Percentiles rank a stretch among this genome's conserved stretches.
Evolutionary conservation across 2,113 vertebrate species (phyloP).

Genomic region (Monopterus albus): DNA sequence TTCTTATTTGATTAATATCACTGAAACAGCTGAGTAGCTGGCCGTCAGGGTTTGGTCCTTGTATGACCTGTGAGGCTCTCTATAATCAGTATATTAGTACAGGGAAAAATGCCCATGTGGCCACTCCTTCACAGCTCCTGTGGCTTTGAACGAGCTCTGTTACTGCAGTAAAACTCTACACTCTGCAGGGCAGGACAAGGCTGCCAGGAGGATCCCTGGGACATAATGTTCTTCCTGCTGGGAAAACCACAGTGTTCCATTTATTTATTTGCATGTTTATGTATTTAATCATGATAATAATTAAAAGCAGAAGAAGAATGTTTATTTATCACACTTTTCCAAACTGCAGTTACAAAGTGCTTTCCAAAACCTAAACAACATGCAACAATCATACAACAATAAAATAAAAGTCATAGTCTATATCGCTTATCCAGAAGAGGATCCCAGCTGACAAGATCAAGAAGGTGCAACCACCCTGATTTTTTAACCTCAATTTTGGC

Average conservation of each 20-base stretch:
- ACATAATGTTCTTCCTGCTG: conserved; percentile 14
- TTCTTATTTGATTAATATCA: conserved; percentile 56
- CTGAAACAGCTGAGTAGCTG: conserved; percentile 50
- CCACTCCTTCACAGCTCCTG: conserved; percentile 26
- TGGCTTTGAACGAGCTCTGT: conserved; percentile 30
- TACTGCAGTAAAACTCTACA: conserved; percentile 31
- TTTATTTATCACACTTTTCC: too few species aligned
- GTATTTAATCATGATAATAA: too few species aligned
- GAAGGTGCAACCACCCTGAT: too few species aligned
- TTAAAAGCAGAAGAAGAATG: too few species aligned
- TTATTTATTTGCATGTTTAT: neutral
- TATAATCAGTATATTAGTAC: conserved; percentile 50
- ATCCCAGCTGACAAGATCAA: too few species aligned
- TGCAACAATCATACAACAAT: too few species aligned
- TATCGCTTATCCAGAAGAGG: too few species aligned
- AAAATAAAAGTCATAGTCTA: too few species aligned
- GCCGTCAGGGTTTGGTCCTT: conserved; percentile 29
- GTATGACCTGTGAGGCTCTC: conserved; percentile 31
- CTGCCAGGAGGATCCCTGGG: conserved; percentile 16
- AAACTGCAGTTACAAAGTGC: too few species aligned
- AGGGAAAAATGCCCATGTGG: conserved; percentile 45
- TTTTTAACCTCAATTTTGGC: too few species aligned
- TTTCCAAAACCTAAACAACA: too few species aligned
- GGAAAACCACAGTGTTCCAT: neutral
- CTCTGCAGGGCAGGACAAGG: conserved; percentile 4